Evolutionary conservation across 2,888 invertebrate species (phyloP), one percentile per base, ranked within the genome.

Genomic region (Calameuta idolon): DNA sequence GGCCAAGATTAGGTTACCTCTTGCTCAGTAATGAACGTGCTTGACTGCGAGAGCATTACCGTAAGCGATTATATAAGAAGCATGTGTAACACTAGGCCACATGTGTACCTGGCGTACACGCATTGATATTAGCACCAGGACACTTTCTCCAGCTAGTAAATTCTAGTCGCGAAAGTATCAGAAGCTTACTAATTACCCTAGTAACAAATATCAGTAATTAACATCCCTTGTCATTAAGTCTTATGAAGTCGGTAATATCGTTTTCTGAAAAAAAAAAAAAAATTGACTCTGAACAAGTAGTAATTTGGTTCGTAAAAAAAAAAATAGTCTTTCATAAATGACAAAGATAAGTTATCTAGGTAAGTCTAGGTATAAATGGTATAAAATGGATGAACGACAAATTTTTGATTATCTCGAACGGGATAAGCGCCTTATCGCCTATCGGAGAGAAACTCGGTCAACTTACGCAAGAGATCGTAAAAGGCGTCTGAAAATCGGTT

Each of bases 21-120:
- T 9, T 55, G 55, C 23, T 15, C 23, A 9, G 55, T 55, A 55
- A 5, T 40, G 35, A 34, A 30, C 75, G 73, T 23, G 71, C 75
- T 74, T 68, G 73, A 23, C 37, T 73, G 69, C 75, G 73, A 69
- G 69, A 55, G 76, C 37, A 78, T 74, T 73, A 77, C 74, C 81
- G 84, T 83, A 84, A 85, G 82, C 84, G 82, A 81, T 85, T 84
- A 82, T 79, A 77, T 83, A 84, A 85, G 74, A 75, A 75, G 73
- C 78, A 69, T 78, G 75, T 76, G 77, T 73, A 55, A 55, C 55
- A 55, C 55, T 55, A 23, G 9, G 55, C 35, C 34, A 79, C 76
- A 77, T 68, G 77, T 78, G 79, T 80, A 76, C 77, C 79, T 73
- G n/a, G 76, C 69, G 78, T 71, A 31, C 40, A 37, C 74, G 73